Conservation (phyloP, 2,113 vertebrate genomes). For the Syrmaticus mikado region DNA sequence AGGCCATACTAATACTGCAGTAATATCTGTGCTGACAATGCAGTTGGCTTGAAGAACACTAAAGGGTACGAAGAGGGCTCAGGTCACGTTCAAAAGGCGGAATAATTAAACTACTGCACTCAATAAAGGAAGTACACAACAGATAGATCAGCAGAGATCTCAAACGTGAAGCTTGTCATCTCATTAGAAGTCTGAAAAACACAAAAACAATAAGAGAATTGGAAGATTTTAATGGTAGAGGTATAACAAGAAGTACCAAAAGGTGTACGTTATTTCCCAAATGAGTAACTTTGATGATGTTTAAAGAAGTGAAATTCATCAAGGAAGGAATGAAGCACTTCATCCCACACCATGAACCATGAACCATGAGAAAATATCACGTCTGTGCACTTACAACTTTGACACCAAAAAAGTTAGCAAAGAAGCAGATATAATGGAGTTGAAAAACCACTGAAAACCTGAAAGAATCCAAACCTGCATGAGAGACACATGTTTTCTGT, state of each 20-base stretch:
- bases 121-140: background rate
- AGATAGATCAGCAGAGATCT: background rate
- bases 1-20: background rate
- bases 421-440: background rate
- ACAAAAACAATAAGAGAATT: background rate
- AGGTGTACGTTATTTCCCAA: background rate
- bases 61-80: background rate
- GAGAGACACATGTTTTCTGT: fast-evolving
- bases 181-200: background rate
- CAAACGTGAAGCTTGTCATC: background rate
- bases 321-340: background rate
- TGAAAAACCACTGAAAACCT: background rate
- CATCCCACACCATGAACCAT: background rate
- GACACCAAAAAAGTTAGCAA: background rate
- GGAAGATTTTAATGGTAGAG: background rate
- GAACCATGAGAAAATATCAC: background rate
- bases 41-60: background rate
- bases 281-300: background rate
- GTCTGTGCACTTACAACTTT: background rate
- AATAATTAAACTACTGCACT: background rate
- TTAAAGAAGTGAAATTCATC: background rate
- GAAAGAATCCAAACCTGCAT: background rate
- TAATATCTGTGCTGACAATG: background rate
- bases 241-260: background rate
- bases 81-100: background rate